Conservation (phyloP, 2,113 vertebrate genomes). For the Girardinichthys multiradiatus region DNA sequence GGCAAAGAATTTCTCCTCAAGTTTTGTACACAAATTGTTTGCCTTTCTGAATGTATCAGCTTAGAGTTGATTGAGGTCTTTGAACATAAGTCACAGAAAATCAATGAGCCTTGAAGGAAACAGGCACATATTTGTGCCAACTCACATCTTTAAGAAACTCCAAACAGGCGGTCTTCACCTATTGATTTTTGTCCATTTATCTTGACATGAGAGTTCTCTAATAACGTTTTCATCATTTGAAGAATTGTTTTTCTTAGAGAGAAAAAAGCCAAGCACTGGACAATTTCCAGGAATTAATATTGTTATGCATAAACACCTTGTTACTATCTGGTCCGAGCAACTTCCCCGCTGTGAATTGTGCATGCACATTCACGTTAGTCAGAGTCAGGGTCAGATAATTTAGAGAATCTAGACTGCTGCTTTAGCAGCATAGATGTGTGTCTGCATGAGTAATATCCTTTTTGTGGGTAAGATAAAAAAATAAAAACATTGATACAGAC, state of each 20-base stretch:
- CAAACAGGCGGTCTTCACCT: slow-evolving; percentile 1
- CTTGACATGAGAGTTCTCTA: not conserved
- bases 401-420: not conserved
- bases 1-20: not conserved
- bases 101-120: slow-evolving; percentile 20
- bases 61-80: not conserved
- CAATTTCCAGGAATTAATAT: not conserved
- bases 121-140: not conserved
- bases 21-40: slow-evolving; percentile 3
- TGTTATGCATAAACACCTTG: not conserved
- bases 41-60: not conserved
- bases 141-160: slow-evolving; percentile 9
- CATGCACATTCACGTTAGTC: not conserved
- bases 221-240: not conserved
- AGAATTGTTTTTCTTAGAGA: not conserved
- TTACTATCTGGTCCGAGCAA: too few species aligned
- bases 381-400: not conserved
- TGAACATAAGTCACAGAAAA: slow-evolving; percentile 7
- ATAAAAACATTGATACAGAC: too few species aligned
- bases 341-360: not conserved
- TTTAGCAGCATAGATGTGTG: not conserved
- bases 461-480: too few species aligned
- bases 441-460: not conserved
- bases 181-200: slow-evolving; percentile 12
- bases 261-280: not conserved